Evolutionary conservation across 37 sponge, comb jelly and placozoan genomes (phyloP).

Genomic region (Axinella damicornis): DNA sequence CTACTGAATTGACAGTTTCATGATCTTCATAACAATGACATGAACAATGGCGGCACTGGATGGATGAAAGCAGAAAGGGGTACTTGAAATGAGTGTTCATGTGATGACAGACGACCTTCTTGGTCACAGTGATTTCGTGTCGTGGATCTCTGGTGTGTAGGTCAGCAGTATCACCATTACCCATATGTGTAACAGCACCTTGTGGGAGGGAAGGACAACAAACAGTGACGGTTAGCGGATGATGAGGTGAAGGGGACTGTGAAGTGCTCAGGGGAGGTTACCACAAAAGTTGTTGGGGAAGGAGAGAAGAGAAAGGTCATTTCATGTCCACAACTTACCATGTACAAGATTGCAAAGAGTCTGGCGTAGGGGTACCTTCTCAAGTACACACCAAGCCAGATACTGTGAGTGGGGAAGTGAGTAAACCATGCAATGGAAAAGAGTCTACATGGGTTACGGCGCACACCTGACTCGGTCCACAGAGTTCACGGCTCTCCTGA

Average conservation of each 20-base stretch:
- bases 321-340: constrained; percentile 83
- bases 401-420: constrained; percentile 31
- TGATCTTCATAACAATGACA: too few relatives aligned
- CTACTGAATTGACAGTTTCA: too few relatives aligned
- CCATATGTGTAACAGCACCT: constrained; percentile 92
- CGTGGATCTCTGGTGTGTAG: constrained; percentile 90
- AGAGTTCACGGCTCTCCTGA: constrained; percentile 74
- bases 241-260: too few relatives aligned
- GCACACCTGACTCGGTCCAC: constrained; percentile 78
- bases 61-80: too few relatives aligned
- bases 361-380: constrained; percentile 86
- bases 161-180: constrained; percentile 87
- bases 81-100: not conserved
- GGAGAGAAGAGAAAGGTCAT: too few relatives aligned
- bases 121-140: not conserved
- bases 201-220: not conserved
- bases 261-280: too few relatives aligned
- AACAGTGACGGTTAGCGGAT: too few relatives aligned
- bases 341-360: constrained; percentile 80
- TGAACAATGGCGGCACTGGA: too few relatives aligned
- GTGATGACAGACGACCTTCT: not conserved
- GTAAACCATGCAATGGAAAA: not conserved
- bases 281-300: too few relatives aligned
- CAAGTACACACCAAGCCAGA: constrained; percentile 76
- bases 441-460: too few relatives aligned